Percentiles rank a stretch among this genome's conserved stretches.
These are phyloP conservation scores for Drosophila murphyi DNA, from an alignment of 1,140 invertebrate genomes.

Conservation along the genomic window DNA sequence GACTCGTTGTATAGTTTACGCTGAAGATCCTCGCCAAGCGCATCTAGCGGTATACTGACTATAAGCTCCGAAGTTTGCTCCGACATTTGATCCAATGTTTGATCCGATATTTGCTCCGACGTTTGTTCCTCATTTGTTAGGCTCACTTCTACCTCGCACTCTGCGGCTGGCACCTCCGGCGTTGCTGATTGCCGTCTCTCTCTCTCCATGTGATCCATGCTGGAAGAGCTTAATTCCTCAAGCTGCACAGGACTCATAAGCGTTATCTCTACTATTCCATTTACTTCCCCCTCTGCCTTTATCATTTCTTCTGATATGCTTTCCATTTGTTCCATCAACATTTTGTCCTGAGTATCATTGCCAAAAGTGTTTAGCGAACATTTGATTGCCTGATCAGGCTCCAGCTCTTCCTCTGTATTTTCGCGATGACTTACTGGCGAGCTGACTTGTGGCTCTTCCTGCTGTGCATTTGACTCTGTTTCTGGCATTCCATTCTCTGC, in stretches of 20 bases:
- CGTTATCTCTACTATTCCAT: not conserved
- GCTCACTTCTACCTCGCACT: conserved; percentile 6
- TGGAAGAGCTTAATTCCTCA: conserved; percentile 51
- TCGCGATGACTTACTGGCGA: not conserved
- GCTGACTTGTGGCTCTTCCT: no score
- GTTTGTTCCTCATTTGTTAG: not conserved
- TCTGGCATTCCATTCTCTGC: not conserved
- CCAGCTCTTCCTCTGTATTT: not conserved
- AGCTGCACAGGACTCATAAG: conserved; percentile 37
- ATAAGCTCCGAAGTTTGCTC: conserved; percentile 45
- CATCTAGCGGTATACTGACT: conserved; percentile 65
- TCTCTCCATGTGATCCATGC: conserved; percentile 5
- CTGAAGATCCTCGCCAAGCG: conserved; percentile 55
- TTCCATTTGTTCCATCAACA: not conserved
- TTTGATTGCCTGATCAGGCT: not conserved
- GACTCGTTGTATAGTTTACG: conserved; percentile 38
- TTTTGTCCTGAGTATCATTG: not conserved
- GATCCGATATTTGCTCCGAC: not conserved
- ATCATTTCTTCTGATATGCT: conserved; percentile 2
- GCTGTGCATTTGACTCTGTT: not conserved
- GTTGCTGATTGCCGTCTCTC: not conserved
- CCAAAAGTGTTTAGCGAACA: not conserved
- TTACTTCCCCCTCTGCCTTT: not conserved
- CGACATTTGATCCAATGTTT: not conserved
- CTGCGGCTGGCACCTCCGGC: conserved; percentile 12